Evolutionary conservation across 2,888 invertebrate species (phyloP).

Genomic region (Margaritifera margaritifera): DNA sequence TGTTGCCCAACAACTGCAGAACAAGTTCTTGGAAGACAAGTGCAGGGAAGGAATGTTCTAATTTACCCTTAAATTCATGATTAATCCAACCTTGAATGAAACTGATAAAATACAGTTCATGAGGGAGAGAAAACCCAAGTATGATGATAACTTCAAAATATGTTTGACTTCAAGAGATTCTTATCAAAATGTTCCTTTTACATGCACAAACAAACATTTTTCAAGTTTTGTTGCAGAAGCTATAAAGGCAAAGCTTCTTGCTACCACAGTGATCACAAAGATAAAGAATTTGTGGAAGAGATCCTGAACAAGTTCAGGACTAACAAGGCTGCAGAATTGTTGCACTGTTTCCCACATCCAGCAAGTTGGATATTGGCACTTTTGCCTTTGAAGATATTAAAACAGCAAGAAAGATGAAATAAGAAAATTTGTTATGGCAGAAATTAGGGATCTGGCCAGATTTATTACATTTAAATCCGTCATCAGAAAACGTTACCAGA

Average conservation of each 20-base stretch:
- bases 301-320: constrained; percentile 20
- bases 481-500: constrained; percentile 2
- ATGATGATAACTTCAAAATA: constrained; percentile 14
- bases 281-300: constrained; percentile 15
- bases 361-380: constrained; percentile 21
- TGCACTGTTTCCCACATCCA: constrained; percentile 6
- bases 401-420: constrained; percentile 14
- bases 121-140: constrained; percentile 22
- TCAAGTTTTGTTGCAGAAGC: background rate
- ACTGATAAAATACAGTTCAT: constrained; percentile 7
- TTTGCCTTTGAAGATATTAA: constrained; percentile 8
- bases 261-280: constrained; percentile 9
- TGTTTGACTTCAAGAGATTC: constrained; percentile 19
- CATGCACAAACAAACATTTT: constrained; percentile 13
- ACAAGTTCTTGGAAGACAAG: constrained; percentile 11
- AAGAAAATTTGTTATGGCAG: constrained; percentile 18
- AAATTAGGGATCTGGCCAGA: constrained; percentile 22
- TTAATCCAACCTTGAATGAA: background rate
- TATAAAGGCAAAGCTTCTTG: constrained; percentile 7
- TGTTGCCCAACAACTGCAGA: constrained; percentile 7
- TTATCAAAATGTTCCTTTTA: constrained; percentile 14
- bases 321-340: constrained; percentile 10
- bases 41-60: constrained; percentile 14
- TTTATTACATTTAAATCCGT: constrained; percentile 7
- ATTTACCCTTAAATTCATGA: constrained; percentile 7